Conservation (phyloP, 2,797 vertebrate genomes). For the Phalanger gymnotis region DNA sequence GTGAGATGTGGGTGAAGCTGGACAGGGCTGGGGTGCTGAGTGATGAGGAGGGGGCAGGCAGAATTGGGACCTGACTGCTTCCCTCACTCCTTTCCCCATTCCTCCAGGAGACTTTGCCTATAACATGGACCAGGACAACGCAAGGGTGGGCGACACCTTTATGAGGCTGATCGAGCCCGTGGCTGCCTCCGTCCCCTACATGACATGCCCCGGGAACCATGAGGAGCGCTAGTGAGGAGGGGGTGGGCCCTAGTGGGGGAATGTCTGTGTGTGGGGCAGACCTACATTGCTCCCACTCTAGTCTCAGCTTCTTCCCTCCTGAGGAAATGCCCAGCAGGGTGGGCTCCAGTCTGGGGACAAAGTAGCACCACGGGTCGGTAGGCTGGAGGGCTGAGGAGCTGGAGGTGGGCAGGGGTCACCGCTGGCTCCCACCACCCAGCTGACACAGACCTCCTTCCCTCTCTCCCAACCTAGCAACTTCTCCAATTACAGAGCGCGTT, state of each 20-base stretch:
- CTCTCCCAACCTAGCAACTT: conserved; percentile 88
- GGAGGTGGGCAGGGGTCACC: not conserved
- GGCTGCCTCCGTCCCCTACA: conserved; percentile 92
- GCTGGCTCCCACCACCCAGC: not conserved
- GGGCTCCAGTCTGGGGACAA: not conserved
- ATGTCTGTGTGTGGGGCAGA: not conserved
- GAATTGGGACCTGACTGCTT: not conserved
- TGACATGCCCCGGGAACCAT: conserved; percentile 95
- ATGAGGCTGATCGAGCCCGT: conserved; percentile 93
- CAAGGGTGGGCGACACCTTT: conserved; percentile 91
- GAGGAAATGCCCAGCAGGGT: not conserved
- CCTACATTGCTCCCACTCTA: not conserved
- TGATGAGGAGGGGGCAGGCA: not conserved
- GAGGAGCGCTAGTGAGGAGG: conserved; percentile 89
- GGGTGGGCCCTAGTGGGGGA: not conserved
- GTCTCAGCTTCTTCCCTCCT: not conserved
- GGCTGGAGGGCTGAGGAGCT: accelerated
- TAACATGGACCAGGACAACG: conserved; percentile 91
- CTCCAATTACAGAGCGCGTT: conserved; percentile 94
- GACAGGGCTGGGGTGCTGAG: accelerated
- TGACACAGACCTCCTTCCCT: not conserved
- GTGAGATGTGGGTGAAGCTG: conserved; percentile 80
- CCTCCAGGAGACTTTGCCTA: conserved; percentile 94
- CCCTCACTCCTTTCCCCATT: accelerated
- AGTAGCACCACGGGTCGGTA: too few species aligned